Conservation (phyloP, 64 coral and sea anemone species). For the Astreopora myriophthalma region DNA sequence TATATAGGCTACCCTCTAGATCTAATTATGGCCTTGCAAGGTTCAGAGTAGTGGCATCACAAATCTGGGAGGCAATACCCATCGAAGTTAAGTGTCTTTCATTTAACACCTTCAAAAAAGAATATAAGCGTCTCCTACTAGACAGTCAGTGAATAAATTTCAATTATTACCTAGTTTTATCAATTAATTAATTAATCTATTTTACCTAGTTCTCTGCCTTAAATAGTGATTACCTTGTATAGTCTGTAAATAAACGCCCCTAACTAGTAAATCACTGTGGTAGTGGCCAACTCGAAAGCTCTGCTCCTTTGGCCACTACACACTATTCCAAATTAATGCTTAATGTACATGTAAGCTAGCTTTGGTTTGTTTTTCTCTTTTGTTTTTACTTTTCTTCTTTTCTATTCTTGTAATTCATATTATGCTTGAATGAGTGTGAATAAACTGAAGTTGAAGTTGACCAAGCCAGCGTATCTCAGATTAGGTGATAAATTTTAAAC, state of each 20-base stretch:
- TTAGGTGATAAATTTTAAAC: too few species aligned
- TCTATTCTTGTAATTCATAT: neutral
- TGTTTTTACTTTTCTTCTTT: neutral
- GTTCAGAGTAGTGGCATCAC: neutral
- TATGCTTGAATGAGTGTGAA: neutral
- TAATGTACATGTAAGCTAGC: neutral
- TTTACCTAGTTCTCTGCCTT: neutral
- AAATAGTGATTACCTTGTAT: neutral
- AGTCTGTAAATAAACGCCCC: neutral
- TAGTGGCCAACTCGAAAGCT: neutral
- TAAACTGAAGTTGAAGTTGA: too few species aligned
- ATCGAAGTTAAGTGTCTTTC: slow-evolving; percentile 4
- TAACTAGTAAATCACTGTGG: neutral
- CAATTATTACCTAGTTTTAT: neutral
- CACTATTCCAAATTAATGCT: neutral
- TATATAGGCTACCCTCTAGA: slow-evolving; percentile 26
- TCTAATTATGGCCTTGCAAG: slow-evolving; percentile 5
- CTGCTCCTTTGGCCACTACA: neutral
- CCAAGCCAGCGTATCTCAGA: too few species aligned
- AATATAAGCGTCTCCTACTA: neutral
- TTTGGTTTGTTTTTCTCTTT: neutral
- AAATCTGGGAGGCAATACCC: slow-evolving; percentile 27
- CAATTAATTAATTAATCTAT: neutral
- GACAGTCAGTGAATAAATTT: neutral
- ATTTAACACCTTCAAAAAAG: neutral